These are phyloP conservation scores for Tachycineta bicolor DNA, from an alignment of 2,113 vertebrate species.

Conservation along the genomic window DNA sequence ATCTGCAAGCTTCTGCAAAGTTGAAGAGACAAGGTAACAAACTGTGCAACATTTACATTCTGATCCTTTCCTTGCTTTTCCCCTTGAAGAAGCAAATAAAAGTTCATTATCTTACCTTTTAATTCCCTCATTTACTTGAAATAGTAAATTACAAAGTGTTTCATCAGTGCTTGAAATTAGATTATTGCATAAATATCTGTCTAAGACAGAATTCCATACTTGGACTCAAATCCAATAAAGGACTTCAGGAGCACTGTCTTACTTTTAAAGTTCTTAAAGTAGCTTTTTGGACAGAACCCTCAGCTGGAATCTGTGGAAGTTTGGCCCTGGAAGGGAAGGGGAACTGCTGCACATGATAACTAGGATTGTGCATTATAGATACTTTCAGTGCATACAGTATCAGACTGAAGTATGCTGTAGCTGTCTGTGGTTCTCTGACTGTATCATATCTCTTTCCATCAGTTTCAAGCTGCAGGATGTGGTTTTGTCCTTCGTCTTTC, in stretches of 20 bases:
- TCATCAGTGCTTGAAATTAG: neutral
- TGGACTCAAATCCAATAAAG: neutral
- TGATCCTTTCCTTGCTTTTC: neutral
- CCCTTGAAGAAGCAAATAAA: neutral
- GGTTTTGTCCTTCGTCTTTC: neutral
- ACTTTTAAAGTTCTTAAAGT: neutral
- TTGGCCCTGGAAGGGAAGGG: neutral
- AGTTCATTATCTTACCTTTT: neutral
- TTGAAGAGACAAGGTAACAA: neutral
- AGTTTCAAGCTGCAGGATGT: neutral
- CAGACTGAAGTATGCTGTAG: neutral
- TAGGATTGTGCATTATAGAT: neutral
- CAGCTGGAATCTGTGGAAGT: neutral
- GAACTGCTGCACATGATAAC: neutral
- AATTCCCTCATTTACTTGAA: neutral
- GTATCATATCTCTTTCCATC: neutral
- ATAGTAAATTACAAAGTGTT: neutral
- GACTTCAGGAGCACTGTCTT: neutral
- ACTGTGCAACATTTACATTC: neutral
- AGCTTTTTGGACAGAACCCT: neutral
- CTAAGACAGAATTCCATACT: neutral
- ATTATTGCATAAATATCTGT: neutral
- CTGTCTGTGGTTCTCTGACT: neutral
- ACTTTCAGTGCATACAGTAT: neutral
- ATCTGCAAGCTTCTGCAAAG: neutral